phyloP scores from a whole-genome alignment of 2,888 invertebrate genomes.

The Thelaira solivaga region DNA sequence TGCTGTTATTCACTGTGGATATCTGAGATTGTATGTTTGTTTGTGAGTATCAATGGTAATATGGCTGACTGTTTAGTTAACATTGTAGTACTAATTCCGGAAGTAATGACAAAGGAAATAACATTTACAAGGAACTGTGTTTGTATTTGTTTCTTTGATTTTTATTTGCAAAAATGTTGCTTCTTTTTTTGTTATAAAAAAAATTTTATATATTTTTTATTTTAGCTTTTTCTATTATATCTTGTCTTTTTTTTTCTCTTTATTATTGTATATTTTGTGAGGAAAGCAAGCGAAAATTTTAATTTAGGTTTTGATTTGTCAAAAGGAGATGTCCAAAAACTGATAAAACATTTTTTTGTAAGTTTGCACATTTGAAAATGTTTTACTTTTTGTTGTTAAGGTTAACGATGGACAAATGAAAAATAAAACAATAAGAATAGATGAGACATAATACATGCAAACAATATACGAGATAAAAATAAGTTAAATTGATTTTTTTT shows the following conservation, averaged over 20 bases:
- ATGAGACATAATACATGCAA: too few species aligned
- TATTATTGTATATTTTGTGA: constrained; percentile 31
- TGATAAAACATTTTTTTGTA: constrained; percentile 29
- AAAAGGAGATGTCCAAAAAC: constrained; percentile 32
- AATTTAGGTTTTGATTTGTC: constrained; percentile 52
- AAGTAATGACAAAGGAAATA: constrained; percentile 45
- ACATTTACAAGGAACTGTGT: constrained; percentile 2
- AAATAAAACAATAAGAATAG: background rate
- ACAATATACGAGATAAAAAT: too few species aligned
- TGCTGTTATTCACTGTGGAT: constrained; percentile 27
- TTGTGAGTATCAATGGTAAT: background rate
- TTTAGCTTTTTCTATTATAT: constrained; percentile 13
- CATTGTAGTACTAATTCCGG: background rate
- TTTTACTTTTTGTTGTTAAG: background rate
- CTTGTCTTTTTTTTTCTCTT: constrained; percentile 10
- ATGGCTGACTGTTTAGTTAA: background rate
- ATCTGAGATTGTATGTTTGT: background rate
- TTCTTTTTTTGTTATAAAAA: background rate
- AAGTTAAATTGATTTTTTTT: background rate
- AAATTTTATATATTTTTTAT: background rate
- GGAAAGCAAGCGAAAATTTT: constrained; percentile 55
- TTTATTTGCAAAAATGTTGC: constrained; percentile 53
- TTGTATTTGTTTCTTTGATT: constrained; percentile 35
- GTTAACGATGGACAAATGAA: constrained; percentile 27
- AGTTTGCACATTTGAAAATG: background rate